Conservation (phyloP, 2,113 vertebrate species). For the Rostratula benghalensis region DNA sequence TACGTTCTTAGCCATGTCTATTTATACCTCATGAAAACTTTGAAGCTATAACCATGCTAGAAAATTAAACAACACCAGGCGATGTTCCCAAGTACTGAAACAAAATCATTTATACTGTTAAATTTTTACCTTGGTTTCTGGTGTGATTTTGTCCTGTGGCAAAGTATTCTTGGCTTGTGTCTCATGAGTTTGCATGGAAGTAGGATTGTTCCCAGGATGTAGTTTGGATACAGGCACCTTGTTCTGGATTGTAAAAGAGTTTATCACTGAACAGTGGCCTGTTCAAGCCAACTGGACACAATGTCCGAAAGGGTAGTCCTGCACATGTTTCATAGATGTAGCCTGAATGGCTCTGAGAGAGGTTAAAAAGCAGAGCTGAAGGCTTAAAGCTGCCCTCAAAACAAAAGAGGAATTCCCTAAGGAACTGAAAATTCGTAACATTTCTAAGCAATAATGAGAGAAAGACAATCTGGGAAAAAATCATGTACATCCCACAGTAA, state of each 20-base stretch:
- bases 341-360: not conserved
- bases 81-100: not conserved
- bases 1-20: not conserved
- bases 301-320: not conserved
- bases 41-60: not conserved
- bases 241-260: not conserved
- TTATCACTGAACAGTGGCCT: not conserved
- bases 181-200: not conserved
- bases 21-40: not conserved
- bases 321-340: not conserved
- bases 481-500: not conserved
- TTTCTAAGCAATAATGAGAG: not conserved
- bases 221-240: not conserved
- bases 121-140: not conserved
- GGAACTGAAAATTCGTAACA: not conserved
- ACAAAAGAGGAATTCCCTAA: not conserved
- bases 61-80: not conserved
- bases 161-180: not conserved
- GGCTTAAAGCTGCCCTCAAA: not conserved
- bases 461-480: not conserved
- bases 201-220: not conserved
- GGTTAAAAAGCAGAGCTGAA: not conserved
- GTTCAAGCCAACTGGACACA: not conserved
- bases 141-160: not conserved
- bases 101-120: not conserved